These are phyloP conservation scores for Antedon bifida DNA, from an alignment of 35 echinoderm and acorn worm species.

Conservation along the genomic window DNA sequence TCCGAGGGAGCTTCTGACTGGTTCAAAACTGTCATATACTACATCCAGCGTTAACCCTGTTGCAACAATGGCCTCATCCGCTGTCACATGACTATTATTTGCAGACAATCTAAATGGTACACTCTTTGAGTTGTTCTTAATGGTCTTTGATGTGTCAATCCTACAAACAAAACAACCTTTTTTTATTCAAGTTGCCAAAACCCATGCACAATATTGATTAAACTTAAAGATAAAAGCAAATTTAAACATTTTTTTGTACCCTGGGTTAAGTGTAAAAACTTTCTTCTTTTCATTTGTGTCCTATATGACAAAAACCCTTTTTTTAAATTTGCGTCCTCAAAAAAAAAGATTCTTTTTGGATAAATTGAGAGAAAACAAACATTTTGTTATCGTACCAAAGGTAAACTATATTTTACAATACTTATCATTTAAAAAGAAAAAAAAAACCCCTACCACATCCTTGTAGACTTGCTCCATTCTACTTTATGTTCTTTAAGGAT, in stretches of 20 bases:
- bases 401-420: no score
- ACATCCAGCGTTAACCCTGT: slow-evolving; percentile 47
- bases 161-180: slow-evolving; percentile 29
- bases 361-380: no score
- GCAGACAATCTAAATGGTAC: slow-evolving; percentile 68
- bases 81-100: slow-evolving; percentile 16
- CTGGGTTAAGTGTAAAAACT: no score
- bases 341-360: no score
- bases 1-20: slow-evolving; percentile 43
- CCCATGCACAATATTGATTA: not conserved
- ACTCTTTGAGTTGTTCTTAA: slow-evolving; percentile 45
- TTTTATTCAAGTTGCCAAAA: not conserved
- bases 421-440: not conserved
- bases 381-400: no score
- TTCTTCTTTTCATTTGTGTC: no score
- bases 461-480: slow-evolving; percentile 84
- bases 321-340: no score
- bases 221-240: not conserved
- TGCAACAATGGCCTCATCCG: slow-evolving; percentile 64
- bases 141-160: slow-evolving; percentile 70
- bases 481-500: slow-evolving; percentile 87
- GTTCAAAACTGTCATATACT: slow-evolving; percentile 79
- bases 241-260: not conserved
- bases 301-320: no score
- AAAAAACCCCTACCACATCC: slow-evolving; percentile 49